Evolutionary conservation across 2,888 invertebrate species (phyloP).

Genomic region (Fragum sueziense): DNA sequence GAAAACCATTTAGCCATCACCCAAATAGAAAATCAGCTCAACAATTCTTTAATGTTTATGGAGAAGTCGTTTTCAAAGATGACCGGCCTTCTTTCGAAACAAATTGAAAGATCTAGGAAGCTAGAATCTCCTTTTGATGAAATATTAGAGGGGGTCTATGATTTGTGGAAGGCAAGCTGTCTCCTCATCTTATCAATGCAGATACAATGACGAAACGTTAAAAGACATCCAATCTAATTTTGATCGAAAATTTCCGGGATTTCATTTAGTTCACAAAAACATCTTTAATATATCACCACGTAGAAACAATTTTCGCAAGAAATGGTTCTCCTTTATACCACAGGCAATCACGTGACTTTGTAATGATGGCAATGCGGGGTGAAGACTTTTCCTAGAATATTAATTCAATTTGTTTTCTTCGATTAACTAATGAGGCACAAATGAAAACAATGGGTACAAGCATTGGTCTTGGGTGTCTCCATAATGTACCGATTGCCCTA

Average conservation of each 20-base stretch:
- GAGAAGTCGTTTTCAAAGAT: slow-evolving; percentile 20
- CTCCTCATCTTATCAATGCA: too few species aligned
- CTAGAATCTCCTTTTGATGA: slow-evolving; percentile 22
- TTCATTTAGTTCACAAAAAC: slow-evolving; percentile 27
- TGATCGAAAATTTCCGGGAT: slow-evolving; percentile 38
- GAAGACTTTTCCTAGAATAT: slow-evolving; percentile 37
- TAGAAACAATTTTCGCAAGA: slow-evolving; percentile 23
- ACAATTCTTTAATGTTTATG: slow-evolving; percentile 18
- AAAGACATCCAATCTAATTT: slow-evolving; percentile 26
- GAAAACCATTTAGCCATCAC: slow-evolving; percentile 33
- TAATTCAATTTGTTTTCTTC: too few species aligned
- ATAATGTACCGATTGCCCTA: too few species aligned
- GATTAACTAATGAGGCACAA: too few species aligned
- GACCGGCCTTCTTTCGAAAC: slow-evolving; percentile 14
- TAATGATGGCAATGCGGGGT: too few species aligned
- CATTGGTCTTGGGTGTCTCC: slow-evolving; percentile 21
- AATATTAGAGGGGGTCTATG: slow-evolving; percentile 38
- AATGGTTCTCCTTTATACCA: slow-evolving; percentile 33
- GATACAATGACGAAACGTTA: slow-evolving; percentile 14
- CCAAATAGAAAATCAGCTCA: slow-evolving; percentile 22
- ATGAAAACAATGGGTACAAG: slow-evolving; percentile 12
- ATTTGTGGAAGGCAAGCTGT: slow-evolving; percentile 45
- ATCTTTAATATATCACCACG: slow-evolving; percentile 21
- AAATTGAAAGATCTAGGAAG: slow-evolving; percentile 1
- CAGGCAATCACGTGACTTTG: too few species aligned